Evolutionary conservation across 2,113 vertebrate genomes (phyloP).

Genomic region (Sorex araneus): DNA sequence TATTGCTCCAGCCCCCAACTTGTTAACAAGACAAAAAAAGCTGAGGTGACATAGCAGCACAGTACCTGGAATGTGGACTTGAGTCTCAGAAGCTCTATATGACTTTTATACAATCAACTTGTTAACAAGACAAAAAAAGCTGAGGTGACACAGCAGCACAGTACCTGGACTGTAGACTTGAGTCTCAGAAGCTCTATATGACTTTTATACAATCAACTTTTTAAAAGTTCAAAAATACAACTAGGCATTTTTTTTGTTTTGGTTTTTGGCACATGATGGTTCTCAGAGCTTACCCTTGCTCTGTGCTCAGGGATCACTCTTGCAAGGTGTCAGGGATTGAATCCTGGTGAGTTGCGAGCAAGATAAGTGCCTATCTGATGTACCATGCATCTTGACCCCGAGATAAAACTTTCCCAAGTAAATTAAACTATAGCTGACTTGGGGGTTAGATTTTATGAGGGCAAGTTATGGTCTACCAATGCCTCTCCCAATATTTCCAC

Average conservation of each 20-base stretch:
- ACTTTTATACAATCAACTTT: constrained; percentile 2
- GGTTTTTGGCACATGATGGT: no score
- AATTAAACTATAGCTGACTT: background rate
- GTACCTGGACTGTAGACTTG: background rate
- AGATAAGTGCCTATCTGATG: no score
- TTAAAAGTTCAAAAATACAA: no score
- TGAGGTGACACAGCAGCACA: background rate
- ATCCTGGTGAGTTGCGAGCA: no score
- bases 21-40: background rate
- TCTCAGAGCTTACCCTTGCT: no score
- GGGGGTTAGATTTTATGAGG: background rate
- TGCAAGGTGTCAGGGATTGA: no score
- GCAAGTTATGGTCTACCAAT: background rate
- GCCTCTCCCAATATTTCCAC: background rate
- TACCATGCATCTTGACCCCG: no score
- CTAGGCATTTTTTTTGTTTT: no score
- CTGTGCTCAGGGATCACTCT: no score
- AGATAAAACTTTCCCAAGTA: background rate
- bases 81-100: background rate
- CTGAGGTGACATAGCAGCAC: background rate
- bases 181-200: background rate
- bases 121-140: background rate
- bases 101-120: constrained; percentile 2
- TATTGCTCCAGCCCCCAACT: no score
- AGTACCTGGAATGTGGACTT: background rate